Conservation (phyloP, 2,888 invertebrate genomes). For the Anoplius nigerrimus region DNA sequence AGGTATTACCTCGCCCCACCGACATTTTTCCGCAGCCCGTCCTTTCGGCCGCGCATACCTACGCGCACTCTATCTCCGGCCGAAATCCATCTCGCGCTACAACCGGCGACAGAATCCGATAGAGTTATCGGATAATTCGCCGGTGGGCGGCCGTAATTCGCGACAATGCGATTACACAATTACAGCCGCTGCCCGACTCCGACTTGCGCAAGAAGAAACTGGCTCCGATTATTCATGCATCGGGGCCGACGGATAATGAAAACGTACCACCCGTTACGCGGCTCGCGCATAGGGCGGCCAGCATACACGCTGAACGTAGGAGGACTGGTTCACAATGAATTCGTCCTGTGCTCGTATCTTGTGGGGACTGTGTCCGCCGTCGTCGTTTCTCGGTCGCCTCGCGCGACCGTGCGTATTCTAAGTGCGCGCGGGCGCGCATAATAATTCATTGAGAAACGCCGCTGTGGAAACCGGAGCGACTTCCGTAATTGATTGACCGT, state of each 20-base stretch:
- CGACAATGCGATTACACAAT: conserved; percentile 41
- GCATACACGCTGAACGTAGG: conserved; percentile 16
- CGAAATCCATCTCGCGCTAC: no score
- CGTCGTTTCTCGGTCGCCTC: no score
- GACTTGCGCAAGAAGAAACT: conserved; percentile 44
- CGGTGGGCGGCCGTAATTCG: conserved; percentile 23
- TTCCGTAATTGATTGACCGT: background rate
- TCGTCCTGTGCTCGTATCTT: conserved; percentile 1
- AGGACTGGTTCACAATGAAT: conserved; percentile 19
- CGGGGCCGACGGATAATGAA: conserved; percentile 51
- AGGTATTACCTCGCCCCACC: no score
- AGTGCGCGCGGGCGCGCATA: no score
- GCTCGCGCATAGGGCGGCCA: conserved; percentile 14
- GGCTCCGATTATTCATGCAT: conserved; percentile 51
- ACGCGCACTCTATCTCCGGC: no score
- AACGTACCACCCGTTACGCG: conserved; percentile 42
- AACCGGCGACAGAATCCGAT: no score
- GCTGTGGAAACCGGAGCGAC: background rate
- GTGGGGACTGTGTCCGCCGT: no score
- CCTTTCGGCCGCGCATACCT: no score
- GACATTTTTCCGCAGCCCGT: no score
- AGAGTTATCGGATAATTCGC: no score
- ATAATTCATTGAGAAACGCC: no score
- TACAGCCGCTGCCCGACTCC: conserved; percentile 25
- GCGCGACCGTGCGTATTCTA: no score